phyloP scores from a whole-genome alignment of 2,888 invertebrate species.

The Orthosia incerta region DNA sequence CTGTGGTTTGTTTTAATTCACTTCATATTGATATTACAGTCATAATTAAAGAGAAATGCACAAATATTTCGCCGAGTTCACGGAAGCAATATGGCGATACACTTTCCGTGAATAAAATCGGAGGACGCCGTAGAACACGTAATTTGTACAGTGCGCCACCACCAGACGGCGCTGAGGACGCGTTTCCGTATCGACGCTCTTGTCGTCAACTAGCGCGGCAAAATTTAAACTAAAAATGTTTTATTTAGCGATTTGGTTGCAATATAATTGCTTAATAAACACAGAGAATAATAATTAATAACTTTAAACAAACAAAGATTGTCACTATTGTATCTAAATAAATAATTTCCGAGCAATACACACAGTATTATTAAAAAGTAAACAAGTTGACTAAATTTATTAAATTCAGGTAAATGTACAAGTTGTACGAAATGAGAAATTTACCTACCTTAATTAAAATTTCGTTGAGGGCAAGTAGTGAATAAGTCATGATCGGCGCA shows the following conservation, averaged over 20 bases:
- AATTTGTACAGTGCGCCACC: conserved; percentile 89
- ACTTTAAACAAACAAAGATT: neutral
- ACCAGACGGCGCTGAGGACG: conserved; percentile 79
- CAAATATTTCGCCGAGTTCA: conserved; percentile 89
- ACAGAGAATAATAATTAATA: neutral
- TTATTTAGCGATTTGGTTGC: conserved; percentile 6
- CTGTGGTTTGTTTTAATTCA: conserved; percentile 84
- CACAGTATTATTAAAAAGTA: neutral
- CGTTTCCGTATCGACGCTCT: conserved; percentile 88
- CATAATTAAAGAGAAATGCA: conserved; percentile 89
- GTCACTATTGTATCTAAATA: neutral
- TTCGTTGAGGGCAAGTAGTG: neutral
- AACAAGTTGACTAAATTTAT: conserved; percentile 21
- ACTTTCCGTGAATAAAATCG: conserved; percentile 90
- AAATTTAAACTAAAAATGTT: conserved; percentile 55
- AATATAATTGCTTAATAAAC: neutral
- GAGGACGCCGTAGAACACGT: conserved; percentile 91
- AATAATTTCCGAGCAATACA: neutral
- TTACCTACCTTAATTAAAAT: neutral
- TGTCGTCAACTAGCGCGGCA: conserved; percentile 69
- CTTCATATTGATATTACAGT: conserved; percentile 89
- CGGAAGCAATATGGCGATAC: conserved; percentile 91
- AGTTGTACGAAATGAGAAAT: neutral
- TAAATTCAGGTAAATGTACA: conserved; percentile 14
- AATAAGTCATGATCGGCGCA: neutral